Evolutionary conservation across 2,888 invertebrate species (phyloP).

Genomic region (Brenthis hecate): DNA sequence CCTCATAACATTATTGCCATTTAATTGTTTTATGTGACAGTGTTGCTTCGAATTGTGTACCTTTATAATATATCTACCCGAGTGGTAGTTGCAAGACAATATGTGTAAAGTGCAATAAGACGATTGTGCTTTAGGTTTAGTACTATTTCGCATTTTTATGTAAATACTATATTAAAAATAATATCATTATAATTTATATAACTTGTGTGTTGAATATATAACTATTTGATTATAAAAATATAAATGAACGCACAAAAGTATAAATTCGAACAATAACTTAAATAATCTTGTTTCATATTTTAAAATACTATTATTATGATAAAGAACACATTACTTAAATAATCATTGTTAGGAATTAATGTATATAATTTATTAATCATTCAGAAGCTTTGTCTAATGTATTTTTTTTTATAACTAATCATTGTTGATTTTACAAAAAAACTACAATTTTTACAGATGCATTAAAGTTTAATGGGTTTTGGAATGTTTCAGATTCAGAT

Average conservation of each 20-base stretch:
- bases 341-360: conserved; percentile 8
- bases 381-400: background rate
- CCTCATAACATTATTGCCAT: conserved; percentile 1
- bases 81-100: conserved; percentile 51
- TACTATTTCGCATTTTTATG: conserved; percentile 32
- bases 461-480: conserved; percentile 10
- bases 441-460: conserved; percentile 2
- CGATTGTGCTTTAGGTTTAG: conserved; percentile 51
- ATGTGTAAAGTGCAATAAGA: conserved; percentile 57
- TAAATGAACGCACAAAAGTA: conserved; percentile 7
- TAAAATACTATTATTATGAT: background rate
- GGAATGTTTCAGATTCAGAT: conserved; percentile 4
- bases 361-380: conserved; percentile 9
- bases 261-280: background rate
- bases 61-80: conserved; percentile 6
- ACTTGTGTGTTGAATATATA: conserved; percentile 39
- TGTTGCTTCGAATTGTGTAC: conserved; percentile 6
- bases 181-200: conserved; percentile 19
- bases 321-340: conserved; percentile 24
- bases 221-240: conserved; percentile 4
- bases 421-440: background rate
- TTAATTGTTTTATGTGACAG: background rate
- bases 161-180: conserved; percentile 34
- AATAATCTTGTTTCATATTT: background rate
- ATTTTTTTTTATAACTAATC: conserved; percentile 5